phyloP scores from a whole-genome alignment of 2,113 vertebrate species.

The Phylloscopus trochiloides region DNA sequence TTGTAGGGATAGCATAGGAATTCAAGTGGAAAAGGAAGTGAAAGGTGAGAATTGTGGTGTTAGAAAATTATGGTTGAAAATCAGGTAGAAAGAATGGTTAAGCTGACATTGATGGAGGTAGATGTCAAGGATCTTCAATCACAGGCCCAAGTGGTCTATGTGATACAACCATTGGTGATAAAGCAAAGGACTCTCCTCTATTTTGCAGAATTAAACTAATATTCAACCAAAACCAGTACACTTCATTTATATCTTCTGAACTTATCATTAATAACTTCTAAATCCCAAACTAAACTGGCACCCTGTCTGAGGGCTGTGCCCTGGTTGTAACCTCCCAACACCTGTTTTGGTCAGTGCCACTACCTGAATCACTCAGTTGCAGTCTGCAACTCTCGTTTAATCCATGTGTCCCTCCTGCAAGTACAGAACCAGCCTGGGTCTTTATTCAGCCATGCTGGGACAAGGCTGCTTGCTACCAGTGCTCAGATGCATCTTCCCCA shows the following conservation, averaged over 20 bases:
- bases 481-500: background rate
- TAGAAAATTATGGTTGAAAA: background rate
- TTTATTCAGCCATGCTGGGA: background rate
- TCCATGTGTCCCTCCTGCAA: background rate
- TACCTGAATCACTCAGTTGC: accelerated
- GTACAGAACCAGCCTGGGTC: background rate
- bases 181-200: background rate
- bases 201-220: background rate
- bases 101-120: background rate
- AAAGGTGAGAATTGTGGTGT: background rate
- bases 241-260: background rate
- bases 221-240: background rate
- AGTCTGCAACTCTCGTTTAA: background rate
- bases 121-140: background rate
- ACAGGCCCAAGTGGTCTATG: background rate
- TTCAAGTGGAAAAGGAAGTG: background rate
- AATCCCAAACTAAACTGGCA: background rate
- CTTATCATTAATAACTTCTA: background rate
- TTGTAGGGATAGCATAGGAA: background rate
- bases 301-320: too few species aligned
- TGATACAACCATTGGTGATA: background rate
- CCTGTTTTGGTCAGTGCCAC: background rate
- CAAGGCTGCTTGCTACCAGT: background rate
- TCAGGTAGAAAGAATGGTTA: background rate
- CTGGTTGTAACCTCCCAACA: accelerated